A percentile compares a stretch with the other conserved stretches of the same genome.
Evolutionary conservation across 2,888 invertebrate genomes (phyloP).

Genomic region (Schizaphis graminum): DNA sequence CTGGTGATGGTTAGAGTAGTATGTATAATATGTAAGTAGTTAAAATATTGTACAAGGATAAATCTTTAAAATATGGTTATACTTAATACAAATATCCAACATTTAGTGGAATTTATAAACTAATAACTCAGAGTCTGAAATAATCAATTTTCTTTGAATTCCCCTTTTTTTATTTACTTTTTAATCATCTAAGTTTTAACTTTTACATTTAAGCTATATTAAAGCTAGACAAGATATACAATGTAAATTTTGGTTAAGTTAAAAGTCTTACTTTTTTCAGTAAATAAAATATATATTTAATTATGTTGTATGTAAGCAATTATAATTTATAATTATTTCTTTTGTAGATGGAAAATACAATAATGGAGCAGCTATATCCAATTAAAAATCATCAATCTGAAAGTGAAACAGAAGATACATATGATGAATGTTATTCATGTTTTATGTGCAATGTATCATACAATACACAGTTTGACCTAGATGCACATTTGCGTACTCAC

Average conservation of each 20-base stretch:
- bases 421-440: constrained; percentile 63
- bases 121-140: background rate
- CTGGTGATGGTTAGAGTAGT: background rate
- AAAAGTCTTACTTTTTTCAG: background rate
- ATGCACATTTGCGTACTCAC: constrained; percentile 51
- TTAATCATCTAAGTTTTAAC: background rate
- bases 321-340: background rate
- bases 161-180: background rate
- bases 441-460: constrained; percentile 64
- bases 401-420: constrained; percentile 41
- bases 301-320: background rate
- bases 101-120: background rate
- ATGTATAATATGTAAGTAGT: background rate
- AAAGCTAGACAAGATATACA: background rate
- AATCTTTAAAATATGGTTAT: background rate
- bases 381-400: background rate
- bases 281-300: background rate
- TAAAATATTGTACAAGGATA: background rate
- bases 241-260: background rate
- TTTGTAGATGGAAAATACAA: constrained; percentile 21
- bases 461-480: constrained; percentile 42
- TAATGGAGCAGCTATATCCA: background rate
- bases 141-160: background rate
- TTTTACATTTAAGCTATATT: background rate
- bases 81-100: background rate